Percentiles rank a stretch among this genome's conserved stretches.
These are phyloP conservation scores for Saturnia pavonia DNA, from an alignment of 2,888 invertebrate genomes.

Conservation along the genomic window DNA sequence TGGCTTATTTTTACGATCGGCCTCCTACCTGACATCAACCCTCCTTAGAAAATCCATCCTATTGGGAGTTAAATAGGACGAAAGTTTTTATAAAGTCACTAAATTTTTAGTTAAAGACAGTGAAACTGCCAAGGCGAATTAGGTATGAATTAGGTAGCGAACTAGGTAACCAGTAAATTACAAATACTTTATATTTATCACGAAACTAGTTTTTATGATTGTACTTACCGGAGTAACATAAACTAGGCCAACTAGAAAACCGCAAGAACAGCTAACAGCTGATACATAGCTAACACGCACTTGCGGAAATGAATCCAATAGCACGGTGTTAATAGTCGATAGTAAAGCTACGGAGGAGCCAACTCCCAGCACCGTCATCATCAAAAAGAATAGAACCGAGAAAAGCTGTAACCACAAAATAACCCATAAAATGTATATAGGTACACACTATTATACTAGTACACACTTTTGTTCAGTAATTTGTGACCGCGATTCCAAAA, in stretches of 20 bases:
- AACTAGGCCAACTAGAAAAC: conserved; percentile 85
- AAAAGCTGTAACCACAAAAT: conserved; percentile 80
- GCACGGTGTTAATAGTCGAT: conserved; percentile 85
- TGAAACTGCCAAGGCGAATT: too few species aligned
- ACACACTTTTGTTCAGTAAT: background rate
- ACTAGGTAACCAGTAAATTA: background rate
- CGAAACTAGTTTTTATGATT: background rate
- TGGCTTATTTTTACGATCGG: too few species aligned
- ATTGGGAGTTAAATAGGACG: too few species aligned
- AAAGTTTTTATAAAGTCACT: too few species aligned
- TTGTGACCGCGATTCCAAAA: background rate
- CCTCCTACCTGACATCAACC: too few species aligned
- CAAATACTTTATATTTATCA: background rate
- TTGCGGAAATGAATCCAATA: conserved; percentile 85
- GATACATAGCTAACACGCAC: conserved; percentile 84
- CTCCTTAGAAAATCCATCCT: too few species aligned
- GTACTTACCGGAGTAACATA: conserved; percentile 88
- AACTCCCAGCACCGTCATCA: conserved; percentile 89
- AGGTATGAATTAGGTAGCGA: too few species aligned
- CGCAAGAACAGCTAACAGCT: conserved; percentile 71
- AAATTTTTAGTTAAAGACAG: too few species aligned
- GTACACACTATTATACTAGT: too few species aligned
- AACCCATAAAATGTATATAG: background rate
- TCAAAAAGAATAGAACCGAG: conserved; percentile 89
- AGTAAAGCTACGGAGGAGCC: conserved; percentile 89